A percentile compares a stretch with the other conserved stretches of the same genome.
phyloP scores from a whole-genome alignment of 2,797 vertebrate species.

The Phoeniculus purpureus region DNA sequence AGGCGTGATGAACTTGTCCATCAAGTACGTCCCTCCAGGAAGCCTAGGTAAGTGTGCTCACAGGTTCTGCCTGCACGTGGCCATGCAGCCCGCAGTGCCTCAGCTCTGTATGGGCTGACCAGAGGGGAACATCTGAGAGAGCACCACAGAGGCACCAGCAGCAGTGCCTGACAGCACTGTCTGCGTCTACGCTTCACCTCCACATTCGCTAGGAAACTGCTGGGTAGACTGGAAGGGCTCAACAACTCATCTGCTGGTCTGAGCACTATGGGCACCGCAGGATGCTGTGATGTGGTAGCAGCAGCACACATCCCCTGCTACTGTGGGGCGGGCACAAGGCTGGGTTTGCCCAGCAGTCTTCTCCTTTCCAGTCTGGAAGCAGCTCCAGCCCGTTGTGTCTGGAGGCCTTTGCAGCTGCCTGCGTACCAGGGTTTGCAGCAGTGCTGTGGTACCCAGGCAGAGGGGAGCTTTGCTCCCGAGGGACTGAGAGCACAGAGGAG shows the following conservation, averaged over 20 bases:
- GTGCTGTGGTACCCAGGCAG: not conserved
- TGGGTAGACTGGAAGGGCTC: not conserved
- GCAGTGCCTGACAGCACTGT: not conserved
- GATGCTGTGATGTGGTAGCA: not conserved
- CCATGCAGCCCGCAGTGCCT: not conserved
- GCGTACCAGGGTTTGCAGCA: not conserved
- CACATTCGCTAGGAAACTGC: not conserved
- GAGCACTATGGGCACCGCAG: not conserved
- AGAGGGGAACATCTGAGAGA: not conserved
- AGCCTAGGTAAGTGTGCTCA: conserved; percentile 62
- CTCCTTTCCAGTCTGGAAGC: not conserved
- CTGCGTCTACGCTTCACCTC: not conserved
- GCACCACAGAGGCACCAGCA: not conserved
- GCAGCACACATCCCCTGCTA: not conserved
- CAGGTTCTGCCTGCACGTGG: not conserved
- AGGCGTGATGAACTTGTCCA: conserved; percentile 77
- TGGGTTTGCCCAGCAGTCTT: not conserved
- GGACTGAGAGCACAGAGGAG: not conserved
- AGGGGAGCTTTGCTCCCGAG: not conserved
- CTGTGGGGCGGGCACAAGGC: not conserved
- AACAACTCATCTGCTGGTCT: not conserved
- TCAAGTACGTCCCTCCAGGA: conserved; percentile 76
- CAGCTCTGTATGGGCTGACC: not conserved
- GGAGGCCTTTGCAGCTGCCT: not conserved
- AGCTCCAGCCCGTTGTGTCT: not conserved